phyloP scores from a whole-genome alignment of 2,888 invertebrate species.

The Platycheirus albimanus region DNA sequence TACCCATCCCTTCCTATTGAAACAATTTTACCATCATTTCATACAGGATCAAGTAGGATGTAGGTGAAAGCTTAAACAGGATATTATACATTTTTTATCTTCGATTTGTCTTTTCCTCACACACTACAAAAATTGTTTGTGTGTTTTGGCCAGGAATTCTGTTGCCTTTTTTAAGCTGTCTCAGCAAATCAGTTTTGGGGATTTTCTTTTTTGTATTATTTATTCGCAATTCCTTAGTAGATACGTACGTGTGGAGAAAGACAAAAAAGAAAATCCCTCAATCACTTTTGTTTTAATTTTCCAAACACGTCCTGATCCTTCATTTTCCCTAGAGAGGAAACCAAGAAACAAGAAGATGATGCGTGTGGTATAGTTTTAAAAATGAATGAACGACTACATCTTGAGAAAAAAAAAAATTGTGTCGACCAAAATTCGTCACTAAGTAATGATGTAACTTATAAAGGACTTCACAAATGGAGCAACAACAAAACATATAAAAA shows the following conservation, averaged over 20 bases:
- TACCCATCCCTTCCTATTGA: not conserved
- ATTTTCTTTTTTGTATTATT: constrained; percentile 38
- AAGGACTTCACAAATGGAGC: constrained; percentile 1
- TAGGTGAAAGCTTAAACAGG: constrained; percentile 57
- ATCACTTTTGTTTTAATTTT: constrained; percentile 64
- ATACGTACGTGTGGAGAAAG: constrained; percentile 20
- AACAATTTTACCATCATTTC: not conserved
- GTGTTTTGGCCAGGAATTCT: not conserved
- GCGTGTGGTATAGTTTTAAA: constrained; percentile 11
- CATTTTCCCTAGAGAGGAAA: not conserved
- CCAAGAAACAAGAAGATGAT: not conserved
- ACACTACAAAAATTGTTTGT: too few species aligned
- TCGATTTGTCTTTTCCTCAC: constrained; percentile 21
- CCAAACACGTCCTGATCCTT: constrained; percentile 61
- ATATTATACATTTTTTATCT: constrained; percentile 45
- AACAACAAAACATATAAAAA: not conserved
- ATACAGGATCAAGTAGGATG: constrained; percentile 2
- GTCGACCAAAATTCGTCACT: not conserved
- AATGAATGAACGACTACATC: constrained; percentile 19
- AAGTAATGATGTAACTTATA: constrained; percentile 26
- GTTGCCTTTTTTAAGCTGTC: constrained; percentile 1
- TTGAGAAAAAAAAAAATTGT: not conserved
- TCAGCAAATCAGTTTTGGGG: constrained; percentile 52
- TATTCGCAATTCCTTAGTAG: constrained; percentile 42
- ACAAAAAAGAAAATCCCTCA: constrained; percentile 22